These are phyloP conservation scores for Anoplophora glabripennis DNA, from an alignment of 1,140 invertebrate genomes.

Conservation along the genomic window DNA sequence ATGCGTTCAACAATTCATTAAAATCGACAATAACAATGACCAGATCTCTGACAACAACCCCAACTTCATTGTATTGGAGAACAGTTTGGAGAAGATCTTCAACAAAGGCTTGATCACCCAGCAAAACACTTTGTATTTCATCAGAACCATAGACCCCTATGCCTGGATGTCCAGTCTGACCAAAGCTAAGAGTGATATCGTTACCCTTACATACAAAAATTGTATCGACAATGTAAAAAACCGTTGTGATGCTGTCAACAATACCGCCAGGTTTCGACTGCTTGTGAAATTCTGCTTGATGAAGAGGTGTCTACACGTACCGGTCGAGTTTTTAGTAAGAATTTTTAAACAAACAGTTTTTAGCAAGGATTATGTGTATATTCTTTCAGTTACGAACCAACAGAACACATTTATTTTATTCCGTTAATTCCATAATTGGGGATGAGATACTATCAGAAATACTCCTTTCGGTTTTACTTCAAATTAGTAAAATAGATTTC, in stretches of 20 bases:
- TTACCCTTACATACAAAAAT: slow-evolving; percentile 46
- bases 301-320: slow-evolving; percentile 56
- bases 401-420: slow-evolving; percentile 25
- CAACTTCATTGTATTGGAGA: slow-evolving; percentile 49
- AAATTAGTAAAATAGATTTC: slow-evolving; percentile 56
- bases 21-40: slow-evolving; percentile 34
- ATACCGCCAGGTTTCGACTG: slow-evolving; percentile 54
- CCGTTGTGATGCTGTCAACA: slow-evolving; percentile 50
- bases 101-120: slow-evolving; percentile 49
- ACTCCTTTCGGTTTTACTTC: slow-evolving; percentile 56
- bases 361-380: no score
- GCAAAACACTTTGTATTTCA: slow-evolving; percentile 46
- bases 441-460: slow-evolving; percentile 61
- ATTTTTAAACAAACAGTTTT: neutral
- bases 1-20: slow-evolving; percentile 50
- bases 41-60: slow-evolving; percentile 49
- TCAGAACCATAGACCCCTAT: slow-evolving; percentile 51
- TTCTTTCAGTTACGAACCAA: slow-evolving; percentile 23
- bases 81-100: slow-evolving; percentile 54
- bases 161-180: slow-evolving; percentile 52
- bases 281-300: slow-evolving; percentile 57
- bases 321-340: slow-evolving; percentile 55
- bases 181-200: slow-evolving; percentile 40
- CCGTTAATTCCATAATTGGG: slow-evolving; percentile 43
- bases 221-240: slow-evolving; percentile 50